Percentiles rank a stretch among this genome's conserved stretches.
Evolutionary conservation across 2,888 invertebrate genomes (phyloP).

Genomic region (Dasypogon diadema): DNA sequence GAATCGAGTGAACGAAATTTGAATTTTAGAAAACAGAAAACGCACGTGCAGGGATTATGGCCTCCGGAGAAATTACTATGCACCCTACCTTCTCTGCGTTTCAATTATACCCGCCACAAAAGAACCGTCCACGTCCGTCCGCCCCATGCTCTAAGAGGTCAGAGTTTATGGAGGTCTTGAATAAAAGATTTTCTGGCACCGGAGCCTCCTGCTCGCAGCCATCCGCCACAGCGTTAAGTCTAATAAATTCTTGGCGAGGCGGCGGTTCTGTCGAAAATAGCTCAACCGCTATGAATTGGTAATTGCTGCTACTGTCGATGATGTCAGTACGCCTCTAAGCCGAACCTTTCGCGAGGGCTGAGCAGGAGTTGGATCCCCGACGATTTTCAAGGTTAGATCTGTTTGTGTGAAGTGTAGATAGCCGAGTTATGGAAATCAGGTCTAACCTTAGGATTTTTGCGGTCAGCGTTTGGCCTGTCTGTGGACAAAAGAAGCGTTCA

Average conservation of each 20-base stretch:
- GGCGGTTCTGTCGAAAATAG: neutral
- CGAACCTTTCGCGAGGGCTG: neutral
- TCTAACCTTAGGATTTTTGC: too few species aligned
- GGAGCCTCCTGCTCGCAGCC: neutral
- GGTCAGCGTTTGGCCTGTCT: too few species aligned
- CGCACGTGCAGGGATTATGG: slow-evolving; percentile 19
- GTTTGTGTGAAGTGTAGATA: neutral
- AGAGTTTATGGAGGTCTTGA: slow-evolving; percentile 43
- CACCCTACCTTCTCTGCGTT: slow-evolving; percentile 6
- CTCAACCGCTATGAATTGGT: neutral
- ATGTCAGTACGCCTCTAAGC: neutral
- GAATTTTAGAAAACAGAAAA: neutral
- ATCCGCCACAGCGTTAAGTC: neutral
- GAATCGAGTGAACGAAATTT: neutral
- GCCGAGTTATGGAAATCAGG: neutral
- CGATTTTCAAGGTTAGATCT: neutral
- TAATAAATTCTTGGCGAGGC: neutral
- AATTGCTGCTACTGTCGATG: neutral
- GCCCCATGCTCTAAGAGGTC: slow-evolving; percentile 16
- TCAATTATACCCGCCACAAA: neutral
- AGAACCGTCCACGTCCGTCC: neutral
- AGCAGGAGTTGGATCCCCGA: neutral
- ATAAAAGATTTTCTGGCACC: slow-evolving; percentile 45
- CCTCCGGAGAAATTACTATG: slow-evolving; percentile 10
- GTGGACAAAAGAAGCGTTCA: too few species aligned